Evolutionary conservation across 2,888 invertebrate species (phyloP), one percentile per base, ranked within the genome.

Genomic region (Melinaea menophilus): DNA sequence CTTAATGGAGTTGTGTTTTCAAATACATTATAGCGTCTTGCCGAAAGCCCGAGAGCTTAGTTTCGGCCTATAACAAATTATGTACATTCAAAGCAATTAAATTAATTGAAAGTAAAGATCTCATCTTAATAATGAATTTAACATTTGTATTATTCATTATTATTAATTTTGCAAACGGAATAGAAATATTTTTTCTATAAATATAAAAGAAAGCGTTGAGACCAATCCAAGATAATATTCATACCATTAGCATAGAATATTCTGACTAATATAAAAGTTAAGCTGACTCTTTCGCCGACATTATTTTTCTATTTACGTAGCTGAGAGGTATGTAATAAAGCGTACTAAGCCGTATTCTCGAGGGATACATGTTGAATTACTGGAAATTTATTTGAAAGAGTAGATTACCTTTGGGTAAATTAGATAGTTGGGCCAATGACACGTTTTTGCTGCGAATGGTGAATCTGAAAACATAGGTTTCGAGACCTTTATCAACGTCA

Each of bases 341-440:
- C 56, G 56, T 64, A 61, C 65, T 65, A 63, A 65, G 61, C 61
- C 59, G 61, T 63, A 66, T 65, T 62, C 63, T 65, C 64, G 35
- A 47, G 58, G 64, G 66, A 66, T 57, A 64, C 58, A 60, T 62
- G 63, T 63, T 62, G 67, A 70, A 70, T 70, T 69, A 69, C 70
- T 66, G 59, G 63, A 67, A 68, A 70, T 67, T 69, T 71, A 69
- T 71, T 70, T 65, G 61, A 70, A 66, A 69, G 67, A 69, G 69
- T 69, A 64, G 60, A 68, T 70, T 68, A 71, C 66, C 64, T 69
- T 65, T 63, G 68, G 65, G 58, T 65, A 66, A 68, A 71, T 70
- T 68, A 71, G 67, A 71, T 70, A 70, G 66, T 65, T 63, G 59
- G 62, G 55, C 56, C 62, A 65, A 64, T 67, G 67, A 69, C 65